Conservation (phyloP, 1,140 invertebrate species). For the Heterodera carotae region DNA sequence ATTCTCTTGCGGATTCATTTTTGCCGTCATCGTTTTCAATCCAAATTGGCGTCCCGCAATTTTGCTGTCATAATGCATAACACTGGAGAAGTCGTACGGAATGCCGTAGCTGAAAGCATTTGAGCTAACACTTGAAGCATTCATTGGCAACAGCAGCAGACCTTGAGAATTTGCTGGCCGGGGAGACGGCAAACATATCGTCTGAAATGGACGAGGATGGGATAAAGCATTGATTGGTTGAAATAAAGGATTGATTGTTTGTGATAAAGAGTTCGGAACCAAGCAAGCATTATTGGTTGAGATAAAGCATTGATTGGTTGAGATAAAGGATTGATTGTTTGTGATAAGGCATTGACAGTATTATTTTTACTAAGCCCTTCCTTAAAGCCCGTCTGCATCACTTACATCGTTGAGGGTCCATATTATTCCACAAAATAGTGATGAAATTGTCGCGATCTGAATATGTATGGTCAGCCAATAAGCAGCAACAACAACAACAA, state of each 20-base stretch:
- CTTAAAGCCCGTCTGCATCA: neutral
- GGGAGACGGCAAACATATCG: slow-evolving; percentile 60
- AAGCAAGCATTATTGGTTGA: too few species aligned
- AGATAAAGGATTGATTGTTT: too few species aligned
- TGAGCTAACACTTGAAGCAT: neutral
- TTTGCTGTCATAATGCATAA: slow-evolving; percentile 54
- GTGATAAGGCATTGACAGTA: too few species aligned
- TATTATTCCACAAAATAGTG: slow-evolving; percentile 68
- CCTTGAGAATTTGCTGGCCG: slow-evolving; percentile 59
- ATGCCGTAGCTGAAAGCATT: slow-evolving; percentile 49
- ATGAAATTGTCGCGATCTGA: slow-evolving; percentile 69
- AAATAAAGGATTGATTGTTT: too few species aligned
- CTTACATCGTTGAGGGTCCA: slow-evolving; percentile 64
- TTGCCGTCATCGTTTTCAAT: slow-evolving; percentile 54
- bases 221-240: too few species aligned
- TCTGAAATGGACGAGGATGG: slow-evolving; percentile 10
- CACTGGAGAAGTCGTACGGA: slow-evolving; percentile 52
- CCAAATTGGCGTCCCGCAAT: slow-evolving; percentile 27
- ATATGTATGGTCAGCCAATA: too few species aligned
- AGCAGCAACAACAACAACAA: neutral
- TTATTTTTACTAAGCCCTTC: too few species aligned
- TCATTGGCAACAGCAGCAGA: neutral
- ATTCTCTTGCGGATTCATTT: slow-evolving; percentile 48
- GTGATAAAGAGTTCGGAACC: too few species aligned
- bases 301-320: too few species aligned